Base-by-base conservation (phyloP, 2,888 invertebrate species). In the Drosophila basisetae region DNA sequence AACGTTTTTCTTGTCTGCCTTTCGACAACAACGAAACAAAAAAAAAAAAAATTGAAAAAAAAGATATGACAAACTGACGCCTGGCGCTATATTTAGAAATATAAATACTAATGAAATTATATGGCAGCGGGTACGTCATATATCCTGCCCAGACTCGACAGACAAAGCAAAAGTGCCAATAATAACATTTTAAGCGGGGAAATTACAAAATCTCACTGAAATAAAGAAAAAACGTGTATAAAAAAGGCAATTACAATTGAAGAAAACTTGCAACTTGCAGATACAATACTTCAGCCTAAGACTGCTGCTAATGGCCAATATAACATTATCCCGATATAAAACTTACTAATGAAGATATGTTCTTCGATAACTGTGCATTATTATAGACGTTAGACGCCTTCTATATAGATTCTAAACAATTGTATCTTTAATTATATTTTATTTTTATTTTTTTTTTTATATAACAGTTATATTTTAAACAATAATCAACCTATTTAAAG, bases 31-130 rank as follows among this genome's bases (percentile, higher is more conserved):
- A 10, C 28, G 1, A 47, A 25, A 25, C 33, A 35, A 41, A 56
- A 63, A 55, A 56, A 64, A 52, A 59, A 11, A 28, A 56, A 52
- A 3, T 10, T 1, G 63, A 30, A 37, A 56, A 56, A 47, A 65
- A 60, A 54, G 35, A 66, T 61, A 66, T 63, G 70, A 79, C 60
- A 78, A 73, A 63, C 75, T 68, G 80, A 73, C 68, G 74, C 61
- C 65, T 74, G 77, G 16, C 37, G 49, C 67, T 82, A 82, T 82
- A 84, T 84, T 84, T 84, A 84, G 90, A 87, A 76, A 90, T 76
- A 90, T 68, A 68, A 68, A 68, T 74, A 75, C 78, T 91, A 88
- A 88, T 89, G 77, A 82, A 90, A 91, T 91, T 90, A 85, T 85
- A 80, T 75, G 80, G 68, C 80, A 80, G 72, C 52, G 80, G 80